A percentile compares a stretch with the other conserved stretches of the same genome.
phyloP scores from a whole-genome alignment of 2,113 vertebrate genomes.

The Mesoclemmys tuberculata region DNA sequence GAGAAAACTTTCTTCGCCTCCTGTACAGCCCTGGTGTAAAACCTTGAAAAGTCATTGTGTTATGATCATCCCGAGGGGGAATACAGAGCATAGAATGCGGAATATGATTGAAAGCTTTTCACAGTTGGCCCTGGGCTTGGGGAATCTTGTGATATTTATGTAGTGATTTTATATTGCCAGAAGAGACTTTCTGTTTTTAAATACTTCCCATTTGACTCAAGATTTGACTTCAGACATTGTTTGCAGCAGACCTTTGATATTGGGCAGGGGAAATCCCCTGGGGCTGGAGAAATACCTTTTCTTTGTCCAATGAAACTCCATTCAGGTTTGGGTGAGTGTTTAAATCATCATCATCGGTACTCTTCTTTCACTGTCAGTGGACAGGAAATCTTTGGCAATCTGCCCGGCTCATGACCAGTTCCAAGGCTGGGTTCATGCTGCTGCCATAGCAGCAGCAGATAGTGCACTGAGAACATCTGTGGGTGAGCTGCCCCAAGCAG shows the following conservation, averaged over 20 bases:
- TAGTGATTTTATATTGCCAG: neutral
- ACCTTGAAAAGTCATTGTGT: neutral
- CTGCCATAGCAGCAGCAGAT: conserved; percentile 28
- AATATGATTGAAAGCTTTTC: conserved; percentile 4
- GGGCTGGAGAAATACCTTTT: neutral
- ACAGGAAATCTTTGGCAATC: neutral
- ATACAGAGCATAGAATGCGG: neutral
- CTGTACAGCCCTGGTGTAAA: neutral
- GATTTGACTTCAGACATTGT: neutral
- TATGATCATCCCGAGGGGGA: conserved; percentile 5
- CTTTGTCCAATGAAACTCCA: conserved; percentile 32
- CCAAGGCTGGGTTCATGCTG: conserved; percentile 19
- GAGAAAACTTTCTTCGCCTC: conserved; percentile 27
- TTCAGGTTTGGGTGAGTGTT: neutral
- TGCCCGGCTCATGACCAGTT: neutral
- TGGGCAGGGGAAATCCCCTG: neutral
- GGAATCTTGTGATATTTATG: neutral
- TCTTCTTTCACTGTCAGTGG: conserved; percentile 14
- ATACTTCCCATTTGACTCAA: neutral
- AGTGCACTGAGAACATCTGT: neutral
- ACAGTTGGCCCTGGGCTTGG: neutral
- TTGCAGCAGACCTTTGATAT: neutral
- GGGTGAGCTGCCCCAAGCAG: neutral
- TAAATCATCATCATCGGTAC: conserved; percentile 16
- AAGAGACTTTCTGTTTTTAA: neutral